Evolutionary conservation across 2,888 invertebrate species (phyloP), one percentile per base, ranked within the genome.

Genomic region (Leptura quadrifasciata): DNA sequence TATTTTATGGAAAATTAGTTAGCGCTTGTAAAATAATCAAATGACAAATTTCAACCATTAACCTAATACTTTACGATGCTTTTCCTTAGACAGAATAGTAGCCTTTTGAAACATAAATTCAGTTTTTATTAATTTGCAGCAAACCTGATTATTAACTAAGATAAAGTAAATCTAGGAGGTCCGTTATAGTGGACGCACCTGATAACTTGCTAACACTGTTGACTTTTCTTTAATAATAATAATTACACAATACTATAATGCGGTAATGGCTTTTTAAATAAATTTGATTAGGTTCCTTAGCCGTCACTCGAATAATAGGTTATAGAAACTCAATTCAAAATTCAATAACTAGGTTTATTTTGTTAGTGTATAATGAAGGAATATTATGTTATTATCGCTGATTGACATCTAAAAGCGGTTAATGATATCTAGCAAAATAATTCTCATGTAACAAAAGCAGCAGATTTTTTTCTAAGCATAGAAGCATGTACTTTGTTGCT

Each of bases 41-140:
- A 47, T 47, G 47, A 47, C 47, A 47, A 47, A 47, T 47, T 47
- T 47, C 47, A 47, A n/a, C n/a, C n/a, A n/a, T 47, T 47, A 47
- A 47, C n/a, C 5, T 47, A 47, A 3, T 2, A 47, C 2, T 47
- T 47, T 47, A 47, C 47, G 47, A 47, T n/a, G 47, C n/a, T 47
- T 47, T 47, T 47, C 47, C 47, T 47, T 47, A 47, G 12, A 47
- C 2, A 47, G 47, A 47, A 47, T 15, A 12, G 15, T 12, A 39
- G 12, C 39, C 2, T 47, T 47, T 47, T 47, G n/a, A 6, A n/a
- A 0, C 15, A 47, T 47, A 12, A 47, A 47, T n/a, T 47, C 17
- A 39, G 12, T 47, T 47, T 47, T 47, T 47, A 47, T 47, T n/a
- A 31, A 31, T 31, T 31, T 31, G 8, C 27, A 31, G 27, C 27